Conservation (phyloP, 1,140 invertebrate species). For the Batillaria attramentaria region DNA sequence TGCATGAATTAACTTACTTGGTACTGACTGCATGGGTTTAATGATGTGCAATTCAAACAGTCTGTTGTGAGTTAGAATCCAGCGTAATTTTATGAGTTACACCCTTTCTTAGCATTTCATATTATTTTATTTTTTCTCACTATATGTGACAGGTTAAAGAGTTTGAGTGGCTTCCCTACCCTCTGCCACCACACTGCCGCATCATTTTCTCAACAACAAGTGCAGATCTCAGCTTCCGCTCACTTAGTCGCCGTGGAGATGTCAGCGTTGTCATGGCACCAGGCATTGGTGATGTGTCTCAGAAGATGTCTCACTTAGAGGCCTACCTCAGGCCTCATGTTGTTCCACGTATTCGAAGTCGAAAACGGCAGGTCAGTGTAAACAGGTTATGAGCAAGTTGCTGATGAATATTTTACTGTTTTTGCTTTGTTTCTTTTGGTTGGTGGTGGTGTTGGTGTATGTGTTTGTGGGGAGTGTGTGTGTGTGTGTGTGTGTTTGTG, state of each 20-base stretch:
- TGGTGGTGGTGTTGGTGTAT: neutral
- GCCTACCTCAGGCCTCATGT: conserved; percentile 43
- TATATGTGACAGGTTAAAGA: conserved; percentile 68
- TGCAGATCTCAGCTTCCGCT: conserved; percentile 60
- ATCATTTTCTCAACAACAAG: conserved; percentile 60
- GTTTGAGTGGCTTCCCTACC: conserved; percentile 64
- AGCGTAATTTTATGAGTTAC: too few relatives aligned
- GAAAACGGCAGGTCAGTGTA: neutral
- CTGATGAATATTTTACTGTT: too few relatives aligned
- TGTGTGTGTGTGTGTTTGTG: conserved; percentile 7
- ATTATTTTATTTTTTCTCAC: too few relatives aligned
- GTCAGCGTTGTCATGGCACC: conserved; percentile 49
- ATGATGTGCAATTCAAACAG: neutral
- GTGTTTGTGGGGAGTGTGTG: conserved; percentile 5
- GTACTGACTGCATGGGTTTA: neutral
- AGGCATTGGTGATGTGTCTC: conserved; percentile 38
- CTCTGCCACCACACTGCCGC: conserved; percentile 63
- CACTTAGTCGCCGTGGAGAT: conserved; percentile 52
- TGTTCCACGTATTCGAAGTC: neutral
- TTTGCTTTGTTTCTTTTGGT: neutral
- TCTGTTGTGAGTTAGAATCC: too few relatives aligned
- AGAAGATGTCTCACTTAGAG: conserved; percentile 44
- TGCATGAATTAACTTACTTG: too few relatives aligned
- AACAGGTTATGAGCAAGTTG: too few relatives aligned
- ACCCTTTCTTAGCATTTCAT: too few relatives aligned